Percentiles rank a stretch among this genome's conserved stretches.
phyloP scores from a whole-genome alignment of 2,797 vertebrate species.

The Dipus sagitta region DNA sequence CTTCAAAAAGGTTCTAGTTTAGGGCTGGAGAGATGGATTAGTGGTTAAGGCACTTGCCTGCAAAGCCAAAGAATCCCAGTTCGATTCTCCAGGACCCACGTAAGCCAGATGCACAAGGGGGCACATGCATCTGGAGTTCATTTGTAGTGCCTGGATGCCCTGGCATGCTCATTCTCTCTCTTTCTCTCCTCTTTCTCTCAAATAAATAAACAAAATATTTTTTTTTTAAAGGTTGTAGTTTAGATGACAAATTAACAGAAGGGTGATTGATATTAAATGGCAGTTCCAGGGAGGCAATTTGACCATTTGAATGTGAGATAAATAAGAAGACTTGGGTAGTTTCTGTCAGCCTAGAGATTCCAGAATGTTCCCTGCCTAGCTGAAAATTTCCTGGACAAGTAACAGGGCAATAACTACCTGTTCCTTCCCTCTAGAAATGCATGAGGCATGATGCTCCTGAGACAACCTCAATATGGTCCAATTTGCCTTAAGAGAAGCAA shows the following conservation, averaged over 20 bases:
- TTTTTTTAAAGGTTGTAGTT: not conserved
- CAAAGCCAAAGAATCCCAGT: too few species aligned
- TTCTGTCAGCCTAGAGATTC: constrained; percentile 25
- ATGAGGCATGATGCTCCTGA: constrained; percentile 19
- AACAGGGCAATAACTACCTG: constrained; percentile 54
- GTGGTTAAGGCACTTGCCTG: too few species aligned
- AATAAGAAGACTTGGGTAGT: not conserved
- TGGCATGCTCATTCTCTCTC: too few species aligned
- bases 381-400: constrained; percentile 16
- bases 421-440: constrained; percentile 49
- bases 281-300: not conserved
- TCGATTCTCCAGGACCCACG: too few species aligned
- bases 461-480: not conserved
- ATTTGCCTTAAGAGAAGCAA: constrained; percentile 62
- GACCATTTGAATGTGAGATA: not conserved
- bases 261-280: not conserved
- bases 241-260: not conserved
- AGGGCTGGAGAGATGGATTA: not conserved
- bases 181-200: too few species aligned
- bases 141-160: too few species aligned
- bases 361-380: constrained; percentile 56
- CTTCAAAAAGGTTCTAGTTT: not conserved
- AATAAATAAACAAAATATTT: too few species aligned
- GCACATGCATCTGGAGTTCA: too few species aligned
- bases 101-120: too few species aligned